Evolutionary conservation across 2,797 vertebrate species (phyloP).

Genomic region (Iguana delicatissima): DNA sequence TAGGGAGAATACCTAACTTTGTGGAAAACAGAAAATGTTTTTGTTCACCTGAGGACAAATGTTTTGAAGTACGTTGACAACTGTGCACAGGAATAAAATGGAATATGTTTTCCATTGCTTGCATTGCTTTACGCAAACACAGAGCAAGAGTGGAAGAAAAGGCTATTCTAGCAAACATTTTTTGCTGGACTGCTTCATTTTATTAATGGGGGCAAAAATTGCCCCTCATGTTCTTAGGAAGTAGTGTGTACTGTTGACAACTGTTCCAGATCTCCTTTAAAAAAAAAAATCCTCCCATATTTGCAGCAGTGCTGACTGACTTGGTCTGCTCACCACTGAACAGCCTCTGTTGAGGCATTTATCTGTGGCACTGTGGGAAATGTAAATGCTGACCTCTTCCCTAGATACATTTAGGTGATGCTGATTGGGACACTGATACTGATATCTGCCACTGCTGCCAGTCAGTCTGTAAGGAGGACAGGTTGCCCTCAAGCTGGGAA

Average conservation of each 20-base stretch:
- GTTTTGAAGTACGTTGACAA: not conserved
- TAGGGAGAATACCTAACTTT: not conserved
- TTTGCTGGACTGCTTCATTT: not conserved
- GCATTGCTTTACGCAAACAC: not conserved
- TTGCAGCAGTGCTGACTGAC: not conserved
- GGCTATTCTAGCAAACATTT: not conserved
- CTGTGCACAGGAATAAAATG: constrained; percentile 1
- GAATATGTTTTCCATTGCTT: not conserved
- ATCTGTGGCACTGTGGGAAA: not conserved
- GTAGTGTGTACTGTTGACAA: not conserved
- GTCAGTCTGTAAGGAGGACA: not conserved
- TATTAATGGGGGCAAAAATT: not conserved
- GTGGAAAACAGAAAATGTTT: not conserved
- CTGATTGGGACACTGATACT: not conserved
- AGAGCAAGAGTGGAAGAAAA: not conserved
- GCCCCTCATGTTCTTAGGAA: not conserved
- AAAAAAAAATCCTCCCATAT: not conserved
- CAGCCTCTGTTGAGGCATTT: not conserved
- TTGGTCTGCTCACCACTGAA: not conserved
- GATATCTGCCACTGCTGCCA: not conserved
- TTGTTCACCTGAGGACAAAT: not conserved
- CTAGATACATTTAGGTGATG: not conserved
- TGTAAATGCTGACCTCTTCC: not conserved
- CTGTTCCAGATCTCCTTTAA: too few species aligned
- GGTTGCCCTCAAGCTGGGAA: not conserved